phyloP scores from a whole-genome alignment of 2,888 invertebrate species.

The Patella pellucida region DNA sequence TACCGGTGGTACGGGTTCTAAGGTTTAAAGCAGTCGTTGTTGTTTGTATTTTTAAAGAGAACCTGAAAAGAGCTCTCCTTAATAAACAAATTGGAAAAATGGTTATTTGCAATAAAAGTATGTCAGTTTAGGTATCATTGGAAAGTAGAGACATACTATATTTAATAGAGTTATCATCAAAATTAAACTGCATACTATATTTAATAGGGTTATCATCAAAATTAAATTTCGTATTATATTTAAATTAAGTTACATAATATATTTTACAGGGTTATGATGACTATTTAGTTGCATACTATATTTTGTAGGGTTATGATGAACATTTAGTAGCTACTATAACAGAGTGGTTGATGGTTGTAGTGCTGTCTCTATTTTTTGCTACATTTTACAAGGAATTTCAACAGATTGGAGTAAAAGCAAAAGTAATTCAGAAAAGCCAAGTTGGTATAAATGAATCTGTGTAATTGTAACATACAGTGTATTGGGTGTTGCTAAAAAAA shows the following conservation, averaged over 20 bases:
- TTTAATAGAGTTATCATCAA: neutral
- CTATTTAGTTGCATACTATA: neutral
- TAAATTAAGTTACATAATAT: neutral
- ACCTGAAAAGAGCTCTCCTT: no score
- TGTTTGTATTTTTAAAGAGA: no score
- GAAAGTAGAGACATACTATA: no score
- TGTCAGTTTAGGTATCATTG: no score
- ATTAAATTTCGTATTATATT: neutral
- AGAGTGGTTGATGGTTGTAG: neutral
- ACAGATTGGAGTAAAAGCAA: neutral
- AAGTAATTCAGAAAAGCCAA: neutral
- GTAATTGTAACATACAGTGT: no score
- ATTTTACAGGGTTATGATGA: neutral
- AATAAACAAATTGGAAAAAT: no score
- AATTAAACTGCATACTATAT: neutral
- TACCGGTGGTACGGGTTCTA: no score
- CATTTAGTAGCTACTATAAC: neutral
- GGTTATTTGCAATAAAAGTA: no score
- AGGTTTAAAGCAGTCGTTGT: no score
- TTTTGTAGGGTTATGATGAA: constrained; percentile 1
- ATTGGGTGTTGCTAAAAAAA: no score
- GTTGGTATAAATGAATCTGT: no score
- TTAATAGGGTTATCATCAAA: neutral
- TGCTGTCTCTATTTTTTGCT: neutral
- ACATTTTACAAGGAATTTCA: neutral